Conservation (phyloP, 2,113 vertebrate genomes). For the Syngnathoides biaculeatus region DNA sequence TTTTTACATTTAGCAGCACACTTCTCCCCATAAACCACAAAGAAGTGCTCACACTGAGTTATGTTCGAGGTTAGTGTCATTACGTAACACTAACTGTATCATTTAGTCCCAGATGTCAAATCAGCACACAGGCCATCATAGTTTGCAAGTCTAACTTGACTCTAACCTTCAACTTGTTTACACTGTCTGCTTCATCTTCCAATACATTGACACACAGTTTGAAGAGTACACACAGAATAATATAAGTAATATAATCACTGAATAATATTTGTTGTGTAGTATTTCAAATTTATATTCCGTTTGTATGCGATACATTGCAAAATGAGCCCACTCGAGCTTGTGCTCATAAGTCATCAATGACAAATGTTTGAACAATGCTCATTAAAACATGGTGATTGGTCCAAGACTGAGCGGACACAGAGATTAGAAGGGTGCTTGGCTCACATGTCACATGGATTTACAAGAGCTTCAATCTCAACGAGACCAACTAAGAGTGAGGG, state of each 20-base stretch:
- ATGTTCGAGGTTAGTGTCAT: slow-evolving; percentile 30
- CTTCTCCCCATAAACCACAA: background rate
- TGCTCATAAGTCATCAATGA: background rate
- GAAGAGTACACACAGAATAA: slow-evolving; percentile 15
- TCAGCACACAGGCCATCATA: slow-evolving; percentile 23
- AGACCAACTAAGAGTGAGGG: too few relatives aligned
- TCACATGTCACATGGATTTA: too few relatives aligned
- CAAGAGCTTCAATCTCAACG: background rate
- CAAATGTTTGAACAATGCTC: background rate
- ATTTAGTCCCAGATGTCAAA: slow-evolving; percentile 44
- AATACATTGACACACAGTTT: slow-evolving; percentile 12
- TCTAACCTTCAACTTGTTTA: slow-evolving; percentile 49
- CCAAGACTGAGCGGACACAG: too few relatives aligned
- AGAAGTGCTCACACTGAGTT: background rate
- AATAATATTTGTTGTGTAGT: background rate
- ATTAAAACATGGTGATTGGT: background rate
- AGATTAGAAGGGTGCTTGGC: too few relatives aligned
- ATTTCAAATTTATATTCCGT: background rate
- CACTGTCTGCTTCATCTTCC: slow-evolving; percentile 28
- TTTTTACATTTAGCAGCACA: background rate
- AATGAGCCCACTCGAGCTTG: too few relatives aligned
- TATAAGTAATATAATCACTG: too few relatives aligned
- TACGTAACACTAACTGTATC: slow-evolving; percentile 28
- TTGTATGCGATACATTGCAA: background rate
- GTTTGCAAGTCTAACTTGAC: slow-evolving; percentile 10